Evolutionary conservation across 2,797 vertebrate genomes (phyloP).

Genomic region (Apodemus agrarius): DNA sequence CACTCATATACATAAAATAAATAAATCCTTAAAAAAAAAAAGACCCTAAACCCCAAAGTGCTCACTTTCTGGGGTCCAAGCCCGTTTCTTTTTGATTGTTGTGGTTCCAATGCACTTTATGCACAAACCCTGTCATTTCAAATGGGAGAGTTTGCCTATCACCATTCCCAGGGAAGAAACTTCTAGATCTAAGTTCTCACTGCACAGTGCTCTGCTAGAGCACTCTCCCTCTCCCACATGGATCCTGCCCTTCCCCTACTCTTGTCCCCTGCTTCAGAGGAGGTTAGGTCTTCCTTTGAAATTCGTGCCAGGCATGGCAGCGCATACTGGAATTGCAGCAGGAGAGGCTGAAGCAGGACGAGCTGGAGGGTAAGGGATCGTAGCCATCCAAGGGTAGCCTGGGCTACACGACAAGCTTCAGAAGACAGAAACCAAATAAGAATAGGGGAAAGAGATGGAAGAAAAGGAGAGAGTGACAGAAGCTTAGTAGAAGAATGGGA

Average conservation of each 20-base stretch:
- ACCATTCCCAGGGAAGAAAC: background rate
- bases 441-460: background rate
- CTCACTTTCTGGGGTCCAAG: background rate
- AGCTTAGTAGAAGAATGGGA: background rate
- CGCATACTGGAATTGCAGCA: background rate
- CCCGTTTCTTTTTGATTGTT: background rate
- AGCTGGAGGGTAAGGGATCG: no score
- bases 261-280: background rate
- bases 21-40: background rate
- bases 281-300: background rate
- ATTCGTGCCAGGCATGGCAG: background rate
- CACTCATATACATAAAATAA: background rate
- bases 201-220: background rate
- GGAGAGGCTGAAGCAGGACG: background rate
- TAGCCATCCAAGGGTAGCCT: background rate
- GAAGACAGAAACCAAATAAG: background rate
- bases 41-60: background rate
- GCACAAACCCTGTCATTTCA: background rate
- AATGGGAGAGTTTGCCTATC: background rate
- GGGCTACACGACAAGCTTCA: background rate
- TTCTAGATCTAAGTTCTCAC: background rate
- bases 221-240: background rate
- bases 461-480: background rate
- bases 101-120: background rate
- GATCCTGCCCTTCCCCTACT: background rate